A percentile compares a stretch with the other conserved stretches of the same genome.
These are phyloP conservation scores for Helicoverpa assulta DNA, from an alignment of 2,888 invertebrate genomes.

Conservation along the genomic window DNA sequence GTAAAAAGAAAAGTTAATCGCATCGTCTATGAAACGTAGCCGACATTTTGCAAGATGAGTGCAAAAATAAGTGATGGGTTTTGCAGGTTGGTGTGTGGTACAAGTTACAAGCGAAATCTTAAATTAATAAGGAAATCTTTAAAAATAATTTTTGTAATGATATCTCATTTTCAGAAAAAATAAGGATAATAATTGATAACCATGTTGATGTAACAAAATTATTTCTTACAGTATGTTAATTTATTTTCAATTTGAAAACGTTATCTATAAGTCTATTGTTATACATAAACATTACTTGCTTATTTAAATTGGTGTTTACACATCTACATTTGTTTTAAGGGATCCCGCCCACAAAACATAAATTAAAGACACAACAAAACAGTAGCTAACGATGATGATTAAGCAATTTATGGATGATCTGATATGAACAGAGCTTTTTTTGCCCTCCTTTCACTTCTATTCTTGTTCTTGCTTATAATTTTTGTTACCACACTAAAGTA, in stretches of 20 bases:
- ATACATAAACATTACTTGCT: too few relatives aligned
- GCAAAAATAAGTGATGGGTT: constrained; percentile 65
- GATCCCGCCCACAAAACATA: not conserved
- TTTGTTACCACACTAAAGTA: constrained; percentile 10
- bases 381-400: constrained; percentile 14
- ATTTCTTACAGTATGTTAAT: too few relatives aligned
- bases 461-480: constrained; percentile 7
- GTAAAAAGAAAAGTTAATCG: constrained; percentile 73
- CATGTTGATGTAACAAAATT: too few relatives aligned
- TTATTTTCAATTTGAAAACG: too few relatives aligned
- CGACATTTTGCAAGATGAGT: constrained; percentile 74
- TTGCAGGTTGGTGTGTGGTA: constrained; percentile 26
- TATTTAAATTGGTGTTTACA: too few relatives aligned
- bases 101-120: constrained; percentile 36
- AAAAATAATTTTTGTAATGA: not conserved
- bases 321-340: not conserved
- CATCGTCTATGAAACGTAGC: constrained; percentile 65
- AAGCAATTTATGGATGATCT: not conserved
- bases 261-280: too few relatives aligned
- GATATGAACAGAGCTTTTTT: constrained; percentile 1
- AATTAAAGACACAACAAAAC: not conserved
- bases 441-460: constrained; percentile 36
- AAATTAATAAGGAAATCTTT: not conserved
- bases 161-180: not conserved
- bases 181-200: too few relatives aligned